phyloP scores from a whole-genome alignment of 2,113 vertebrate species.

The Geococcyx californianus region DNA sequence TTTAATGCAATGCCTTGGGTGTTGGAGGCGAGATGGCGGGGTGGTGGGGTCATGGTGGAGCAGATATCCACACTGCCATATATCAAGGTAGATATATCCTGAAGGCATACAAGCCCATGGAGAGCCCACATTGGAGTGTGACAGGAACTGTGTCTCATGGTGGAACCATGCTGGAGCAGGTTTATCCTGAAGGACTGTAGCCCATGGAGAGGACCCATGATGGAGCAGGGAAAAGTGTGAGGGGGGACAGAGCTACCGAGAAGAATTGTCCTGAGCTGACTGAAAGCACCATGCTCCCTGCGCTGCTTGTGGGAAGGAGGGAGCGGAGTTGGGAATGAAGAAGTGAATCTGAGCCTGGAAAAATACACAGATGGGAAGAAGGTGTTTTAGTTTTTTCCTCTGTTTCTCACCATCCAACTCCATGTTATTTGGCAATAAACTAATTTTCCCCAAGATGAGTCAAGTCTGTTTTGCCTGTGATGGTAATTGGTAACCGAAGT shows the following conservation, averaged over 20 bases:
- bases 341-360: background rate
- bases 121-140: background rate
- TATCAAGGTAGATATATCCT: background rate
- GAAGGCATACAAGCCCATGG: background rate
- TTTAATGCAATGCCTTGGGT: background rate
- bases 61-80: background rate
- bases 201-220: too few relatives aligned
- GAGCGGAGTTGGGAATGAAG: background rate
- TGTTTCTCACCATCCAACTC: background rate
- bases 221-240: background rate
- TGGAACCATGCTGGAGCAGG: background rate
- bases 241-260: background rate
- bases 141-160: background rate
- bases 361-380: background rate
- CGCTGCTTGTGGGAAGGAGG: rapidly evolving
- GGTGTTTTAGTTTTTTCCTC: background rate
- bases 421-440: background rate
- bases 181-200: background rate
- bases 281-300: background rate
- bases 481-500: background rate
- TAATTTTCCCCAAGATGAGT: background rate
- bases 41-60: background rate
- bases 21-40: background rate
- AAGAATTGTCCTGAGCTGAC: background rate
- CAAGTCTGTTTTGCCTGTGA: background rate